Evolutionary conservation across 2,113 vertebrate genomes (phyloP).

Genomic region (Pseudorasbora parva): DNA sequence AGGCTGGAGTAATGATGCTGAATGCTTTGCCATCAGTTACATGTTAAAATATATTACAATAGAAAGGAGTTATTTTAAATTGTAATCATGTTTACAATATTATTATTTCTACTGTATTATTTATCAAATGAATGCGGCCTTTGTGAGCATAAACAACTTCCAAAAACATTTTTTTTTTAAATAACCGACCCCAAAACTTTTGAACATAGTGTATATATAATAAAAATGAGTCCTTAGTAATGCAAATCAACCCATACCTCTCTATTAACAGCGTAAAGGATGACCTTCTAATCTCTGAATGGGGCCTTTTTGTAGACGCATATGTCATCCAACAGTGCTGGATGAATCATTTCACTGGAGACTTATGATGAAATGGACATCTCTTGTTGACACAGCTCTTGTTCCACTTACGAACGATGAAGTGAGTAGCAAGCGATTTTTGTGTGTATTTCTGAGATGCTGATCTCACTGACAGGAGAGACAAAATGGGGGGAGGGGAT

Average conservation of each 20-base stretch:
- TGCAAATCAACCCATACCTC: background rate
- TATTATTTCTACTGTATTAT: background rate
- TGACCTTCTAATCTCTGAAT: background rate
- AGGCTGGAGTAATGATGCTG: background rate
- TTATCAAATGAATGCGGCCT: background rate
- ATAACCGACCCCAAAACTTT: background rate
- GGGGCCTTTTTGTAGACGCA: background rate
- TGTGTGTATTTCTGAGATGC: slow-evolving; percentile 15
- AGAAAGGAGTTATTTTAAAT: background rate
- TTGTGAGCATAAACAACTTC: background rate
- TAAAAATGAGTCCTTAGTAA: background rate
- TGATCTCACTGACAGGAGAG: slow-evolving; percentile 11
- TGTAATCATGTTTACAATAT: background rate
- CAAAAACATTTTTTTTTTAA: background rate
- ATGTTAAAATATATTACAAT: background rate
- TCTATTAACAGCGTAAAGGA: background rate
- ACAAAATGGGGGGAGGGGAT: background rate
- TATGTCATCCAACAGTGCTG: background rate
- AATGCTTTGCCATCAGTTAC: background rate
- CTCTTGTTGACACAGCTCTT: slow-evolving; percentile 30
- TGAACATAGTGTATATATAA: background rate
- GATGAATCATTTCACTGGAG: slow-evolving; percentile 18
- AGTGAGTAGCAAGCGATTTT: slow-evolving; percentile 29
- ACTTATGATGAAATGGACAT: slow-evolving; percentile 12
- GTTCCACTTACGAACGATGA: slow-evolving; percentile 4